These are phyloP conservation scores for Malacoraja senta DNA, from an alignment of 2,797 vertebrate species.

Conservation along the genomic window DNA sequence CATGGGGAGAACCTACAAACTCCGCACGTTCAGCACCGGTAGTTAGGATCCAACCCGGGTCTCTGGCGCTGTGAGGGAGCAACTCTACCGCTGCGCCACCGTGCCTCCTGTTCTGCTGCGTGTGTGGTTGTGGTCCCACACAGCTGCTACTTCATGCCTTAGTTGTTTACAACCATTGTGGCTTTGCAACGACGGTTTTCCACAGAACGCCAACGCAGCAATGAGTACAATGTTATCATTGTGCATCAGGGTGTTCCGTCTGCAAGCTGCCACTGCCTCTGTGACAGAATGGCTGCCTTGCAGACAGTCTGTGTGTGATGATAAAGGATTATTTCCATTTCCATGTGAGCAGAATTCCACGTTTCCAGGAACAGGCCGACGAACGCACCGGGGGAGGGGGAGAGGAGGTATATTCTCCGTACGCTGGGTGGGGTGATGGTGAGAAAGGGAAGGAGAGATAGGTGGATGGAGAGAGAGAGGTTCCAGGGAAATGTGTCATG, in stretches of 20 bases:
- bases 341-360: not conserved
- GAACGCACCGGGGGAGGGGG: too few relatives aligned
- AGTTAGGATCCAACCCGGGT: too few relatives aligned
- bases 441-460: not conserved
- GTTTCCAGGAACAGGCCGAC: slow-evolving; percentile 17
- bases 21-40: too few relatives aligned
- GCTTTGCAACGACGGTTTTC: not conserved
- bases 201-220: not conserved
- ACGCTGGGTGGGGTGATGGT: not conserved
- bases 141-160: not conserved
- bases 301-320: not conserved
- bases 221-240: not conserved
- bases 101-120: too few relatives aligned
- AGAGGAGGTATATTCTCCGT: not conserved
- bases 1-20: too few relatives aligned
- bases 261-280: too few relatives aligned
- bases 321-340: slow-evolving; percentile 13
- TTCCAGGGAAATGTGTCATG: slow-evolving; percentile 3
- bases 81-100: too few relatives aligned
- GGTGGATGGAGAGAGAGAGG: rapidly evolving
- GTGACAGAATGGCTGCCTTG: not conserved
- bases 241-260: not conserved
- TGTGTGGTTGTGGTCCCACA: too few relatives aligned
- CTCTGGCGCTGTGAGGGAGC: too few relatives aligned
- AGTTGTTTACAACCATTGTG: not conserved